Evolutionary conservation across 1,140 invertebrate species (phyloP).

Genomic region (Tetragnatha versicolor): DNA sequence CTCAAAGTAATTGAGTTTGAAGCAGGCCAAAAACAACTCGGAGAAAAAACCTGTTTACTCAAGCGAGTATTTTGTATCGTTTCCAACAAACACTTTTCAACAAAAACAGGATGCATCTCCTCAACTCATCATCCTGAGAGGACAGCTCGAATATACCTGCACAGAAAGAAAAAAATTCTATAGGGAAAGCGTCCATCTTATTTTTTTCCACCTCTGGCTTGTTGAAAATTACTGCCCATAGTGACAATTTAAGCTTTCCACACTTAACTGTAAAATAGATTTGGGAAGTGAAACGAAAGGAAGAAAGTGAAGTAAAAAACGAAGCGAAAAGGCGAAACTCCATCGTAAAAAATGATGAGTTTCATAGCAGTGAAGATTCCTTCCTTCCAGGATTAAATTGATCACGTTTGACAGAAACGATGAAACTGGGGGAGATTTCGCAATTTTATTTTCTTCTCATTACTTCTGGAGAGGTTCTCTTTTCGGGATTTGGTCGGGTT

Average conservation of each 20-base stretch:
- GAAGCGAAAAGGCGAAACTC: not conserved
- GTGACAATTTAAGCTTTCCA: constrained; percentile 32
- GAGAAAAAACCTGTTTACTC: too few relatives aligned
- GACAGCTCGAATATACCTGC: not conserved
- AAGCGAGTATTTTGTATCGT: too few relatives aligned
- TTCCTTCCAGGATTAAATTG: constrained; percentile 38
- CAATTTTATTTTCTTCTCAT: not conserved
- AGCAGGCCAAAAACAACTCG: too few relatives aligned
- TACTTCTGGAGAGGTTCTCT: not conserved
- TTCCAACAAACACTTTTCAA: not conserved
- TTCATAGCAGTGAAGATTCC: constrained; percentile 26
- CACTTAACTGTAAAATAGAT: constrained; percentile 37
- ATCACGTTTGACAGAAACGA: constrained; percentile 45
- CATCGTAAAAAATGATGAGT: too few relatives aligned
- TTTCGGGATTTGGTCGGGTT: too few relatives aligned
- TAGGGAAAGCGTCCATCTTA: not conserved
- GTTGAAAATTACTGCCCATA: constrained; percentile 11
- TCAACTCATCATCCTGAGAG: not conserved
- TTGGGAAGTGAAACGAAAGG: constrained; percentile 16
- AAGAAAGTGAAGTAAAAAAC: not conserved
- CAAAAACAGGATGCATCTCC: not conserved
- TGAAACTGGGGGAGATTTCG: constrained; percentile 25
- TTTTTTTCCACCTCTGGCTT: not conserved
- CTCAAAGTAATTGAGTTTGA: too few relatives aligned
- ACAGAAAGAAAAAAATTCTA: not conserved